Evolutionary conservation across 2,797 vertebrate species (phyloP).

Genomic region (Borostomias antarcticus): DNA sequence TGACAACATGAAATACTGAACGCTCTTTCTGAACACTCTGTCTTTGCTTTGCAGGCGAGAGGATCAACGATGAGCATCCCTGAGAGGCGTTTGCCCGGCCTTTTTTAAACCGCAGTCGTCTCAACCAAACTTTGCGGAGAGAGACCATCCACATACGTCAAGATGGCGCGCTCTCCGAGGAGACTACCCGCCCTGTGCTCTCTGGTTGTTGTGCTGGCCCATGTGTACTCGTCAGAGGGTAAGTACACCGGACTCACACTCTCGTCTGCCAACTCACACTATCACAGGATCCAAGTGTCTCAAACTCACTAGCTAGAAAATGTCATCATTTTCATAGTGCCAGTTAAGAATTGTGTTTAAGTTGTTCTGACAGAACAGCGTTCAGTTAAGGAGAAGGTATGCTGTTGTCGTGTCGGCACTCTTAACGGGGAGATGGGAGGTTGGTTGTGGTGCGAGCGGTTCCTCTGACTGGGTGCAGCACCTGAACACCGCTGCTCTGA

Average conservation of each 20-base stretch:
- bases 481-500: conserved; percentile 60
- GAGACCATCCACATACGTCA: conserved; percentile 82
- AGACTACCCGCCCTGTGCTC: conserved; percentile 92
- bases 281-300: conserved; percentile 18
- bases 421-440: conserved; percentile 33
- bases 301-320: conserved; percentile 12
- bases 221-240: conserved; percentile 94
- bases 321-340: neutral
- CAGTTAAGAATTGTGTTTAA: neutral
- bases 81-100: conserved; percentile 84
- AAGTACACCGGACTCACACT: conserved; percentile 63
- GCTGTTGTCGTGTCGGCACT: conserved; percentile 25
- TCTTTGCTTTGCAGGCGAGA: conserved; percentile 81
- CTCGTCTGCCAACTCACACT: conserved; percentile 16
- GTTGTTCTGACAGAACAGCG: neutral
- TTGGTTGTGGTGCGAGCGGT: conserved; percentile 53
- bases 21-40: conserved; percentile 39
- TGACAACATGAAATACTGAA: conserved; percentile 36
- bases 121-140: conserved; percentile 84
- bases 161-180: conserved; percentile 94
- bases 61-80: conserved; percentile 88
- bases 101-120: conserved; percentile 86
- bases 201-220: conserved; percentile 91
- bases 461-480: conserved; percentile 50
- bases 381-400: neutral